A percentile compares a stretch with the other conserved stretches of the same genome.
These are phyloP conservation scores for Apis florea DNA, from an alignment of 1,140 invertebrate genomes.

Conservation along the genomic window DNA sequence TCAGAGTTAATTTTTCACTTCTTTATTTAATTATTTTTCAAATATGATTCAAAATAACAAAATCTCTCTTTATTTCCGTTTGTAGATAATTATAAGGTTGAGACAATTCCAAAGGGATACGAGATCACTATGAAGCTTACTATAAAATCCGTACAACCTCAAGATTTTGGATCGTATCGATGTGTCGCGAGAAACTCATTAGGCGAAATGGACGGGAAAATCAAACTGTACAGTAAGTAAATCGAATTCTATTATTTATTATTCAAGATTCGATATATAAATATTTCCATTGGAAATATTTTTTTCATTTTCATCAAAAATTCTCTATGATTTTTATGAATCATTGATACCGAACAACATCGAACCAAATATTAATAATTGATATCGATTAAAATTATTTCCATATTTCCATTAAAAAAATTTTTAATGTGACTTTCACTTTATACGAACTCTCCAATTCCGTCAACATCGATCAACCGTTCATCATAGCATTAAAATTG, in stretches of 20 bases:
- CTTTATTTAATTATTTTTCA: not conserved
- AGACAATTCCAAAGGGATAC: slow-evolving; percentile 79
- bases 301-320: not conserved
- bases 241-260: not conserved
- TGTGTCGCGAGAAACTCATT: slow-evolving; percentile 84
- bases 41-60: not conserved
- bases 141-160: slow-evolving; percentile 81
- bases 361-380: no score
- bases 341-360: no score
- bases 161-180: slow-evolving; percentile 83
- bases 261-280: not conserved
- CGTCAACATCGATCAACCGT: no score
- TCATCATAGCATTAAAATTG: no score
- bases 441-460: no score
- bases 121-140: slow-evolving; percentile 82
- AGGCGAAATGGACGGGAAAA: slow-evolving; percentile 82
- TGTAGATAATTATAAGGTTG: slow-evolving; percentile 81
- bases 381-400: no score
- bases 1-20: not conserved
- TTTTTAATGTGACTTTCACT: no score
- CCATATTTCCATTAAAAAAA: no score
- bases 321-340: no score
- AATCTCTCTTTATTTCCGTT: slow-evolving; percentile 12
- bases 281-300: no score
- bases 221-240: slow-evolving; percentile 83